A percentile compares a stretch with the other conserved stretches of the same genome.
Evolutionary conservation across 2,113 vertebrate genomes (phyloP).

Genomic region (Charina bottae): DNA sequence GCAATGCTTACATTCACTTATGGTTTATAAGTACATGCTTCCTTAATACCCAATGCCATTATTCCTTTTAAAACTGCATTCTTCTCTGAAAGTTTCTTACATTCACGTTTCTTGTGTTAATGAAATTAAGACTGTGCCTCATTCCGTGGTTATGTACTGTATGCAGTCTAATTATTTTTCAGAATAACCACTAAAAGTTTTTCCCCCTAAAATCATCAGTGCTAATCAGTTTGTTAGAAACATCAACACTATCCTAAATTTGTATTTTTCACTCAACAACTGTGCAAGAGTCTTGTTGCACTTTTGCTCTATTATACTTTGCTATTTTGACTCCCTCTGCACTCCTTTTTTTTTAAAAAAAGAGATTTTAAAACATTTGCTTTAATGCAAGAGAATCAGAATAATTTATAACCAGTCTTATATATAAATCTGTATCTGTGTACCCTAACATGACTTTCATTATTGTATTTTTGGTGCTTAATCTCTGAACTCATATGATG

Average conservation of each 20-base stretch:
- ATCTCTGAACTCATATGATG: background rate
- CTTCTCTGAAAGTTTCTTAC: background rate
- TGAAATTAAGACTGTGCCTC: background rate
- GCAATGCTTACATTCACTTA: background rate
- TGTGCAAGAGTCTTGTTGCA: background rate
- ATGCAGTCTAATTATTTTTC: background rate
- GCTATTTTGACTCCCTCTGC: background rate
- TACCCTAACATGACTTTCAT: conserved; percentile 8
- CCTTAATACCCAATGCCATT: background rate
- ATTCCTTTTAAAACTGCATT: background rate
- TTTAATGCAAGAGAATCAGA: background rate
- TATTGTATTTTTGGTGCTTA: background rate
- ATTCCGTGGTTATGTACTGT: background rate
- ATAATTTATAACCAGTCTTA: conserved; percentile 21
- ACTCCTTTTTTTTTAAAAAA: background rate
- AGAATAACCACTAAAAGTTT: background rate
- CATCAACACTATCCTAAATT: background rate
- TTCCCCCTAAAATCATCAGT: background rate
- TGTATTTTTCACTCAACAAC: background rate
- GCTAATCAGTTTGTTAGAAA: background rate
- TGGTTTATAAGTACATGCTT: background rate
- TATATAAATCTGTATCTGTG: background rate
- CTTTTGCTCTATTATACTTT: background rate
- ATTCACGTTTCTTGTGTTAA: background rate
- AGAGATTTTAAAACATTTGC: background rate